Evolutionary conservation across 2,888 invertebrate genomes (phyloP).

Genomic region (Tachystola acroxantha): DNA sequence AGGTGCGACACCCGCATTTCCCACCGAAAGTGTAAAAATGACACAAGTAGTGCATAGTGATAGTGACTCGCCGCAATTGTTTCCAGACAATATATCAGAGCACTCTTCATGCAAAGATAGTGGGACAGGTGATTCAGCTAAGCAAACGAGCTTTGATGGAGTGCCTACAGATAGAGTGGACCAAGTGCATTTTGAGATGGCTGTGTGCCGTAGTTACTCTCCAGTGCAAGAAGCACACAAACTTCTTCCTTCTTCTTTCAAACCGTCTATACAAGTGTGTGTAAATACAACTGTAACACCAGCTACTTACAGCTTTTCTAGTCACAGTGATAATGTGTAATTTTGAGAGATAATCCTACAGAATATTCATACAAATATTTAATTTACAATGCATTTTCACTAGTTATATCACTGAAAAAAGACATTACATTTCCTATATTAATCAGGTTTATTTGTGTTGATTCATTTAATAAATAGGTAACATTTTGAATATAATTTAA

Average conservation of each 20-base stretch:
- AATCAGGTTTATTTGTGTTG: too few species aligned
- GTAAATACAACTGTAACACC: constrained; percentile 73
- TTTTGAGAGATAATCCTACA: constrained; percentile 37
- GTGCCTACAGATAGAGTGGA: constrained; percentile 66
- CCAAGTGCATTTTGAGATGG: constrained; percentile 67
- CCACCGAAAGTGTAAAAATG: constrained; percentile 68
- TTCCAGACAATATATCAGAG: constrained; percentile 84
- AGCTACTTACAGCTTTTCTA: constrained; percentile 77
- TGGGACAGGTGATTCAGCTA: constrained; percentile 88
- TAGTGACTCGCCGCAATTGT: constrained; percentile 69
- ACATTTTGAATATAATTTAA: not conserved
- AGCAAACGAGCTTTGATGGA: constrained; percentile 83
- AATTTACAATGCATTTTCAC: constrained; percentile 53
- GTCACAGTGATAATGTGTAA: constrained; percentile 74
- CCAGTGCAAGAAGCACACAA: constrained; percentile 72
- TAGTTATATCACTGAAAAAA: too few species aligned
- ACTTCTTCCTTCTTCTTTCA: constrained; percentile 71
- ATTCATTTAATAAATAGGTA: too few species aligned
- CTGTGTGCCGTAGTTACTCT: constrained; percentile 63
- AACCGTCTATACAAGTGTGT: constrained; percentile 74
- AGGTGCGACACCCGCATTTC: constrained; percentile 64
- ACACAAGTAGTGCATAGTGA: constrained; percentile 72
- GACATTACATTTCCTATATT: too few species aligned
- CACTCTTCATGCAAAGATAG: constrained; percentile 88
- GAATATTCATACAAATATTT: constrained; percentile 22